These are phyloP conservation scores for Heliconius charithonia DNA, from an alignment of 2,888 invertebrate species.

Conservation along the genomic window DNA sequence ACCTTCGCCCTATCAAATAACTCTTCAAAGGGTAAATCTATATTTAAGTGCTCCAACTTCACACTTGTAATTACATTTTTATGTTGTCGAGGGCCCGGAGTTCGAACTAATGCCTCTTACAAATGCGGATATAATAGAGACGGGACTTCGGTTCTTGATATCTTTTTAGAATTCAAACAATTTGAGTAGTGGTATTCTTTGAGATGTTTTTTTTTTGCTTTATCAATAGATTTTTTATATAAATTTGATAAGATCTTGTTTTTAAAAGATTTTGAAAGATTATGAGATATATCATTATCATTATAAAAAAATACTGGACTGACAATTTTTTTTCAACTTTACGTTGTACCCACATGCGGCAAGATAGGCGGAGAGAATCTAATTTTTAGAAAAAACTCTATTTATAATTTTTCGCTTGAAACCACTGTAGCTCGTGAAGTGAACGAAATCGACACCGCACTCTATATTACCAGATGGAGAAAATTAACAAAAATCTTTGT, in stretches of 20 bases:
- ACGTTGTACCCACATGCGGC: too few species aligned
- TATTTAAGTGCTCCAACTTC: constrained; percentile 78
- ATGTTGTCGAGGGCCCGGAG: constrained; percentile 65
- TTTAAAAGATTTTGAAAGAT: background rate
- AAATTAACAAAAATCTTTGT: too few species aligned
- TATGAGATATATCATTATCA: too few species aligned
- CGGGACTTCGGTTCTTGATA: constrained; percentile 42
- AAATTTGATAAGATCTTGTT: background rate
- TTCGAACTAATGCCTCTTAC: constrained; percentile 69
- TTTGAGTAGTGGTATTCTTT: background rate
- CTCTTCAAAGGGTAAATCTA: constrained; percentile 81
- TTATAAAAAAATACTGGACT: too few species aligned
- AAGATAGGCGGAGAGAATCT: too few species aligned
- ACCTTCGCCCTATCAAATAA: constrained; percentile 74
- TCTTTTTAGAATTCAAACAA: constrained; percentile 42
- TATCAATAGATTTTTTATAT: background rate
- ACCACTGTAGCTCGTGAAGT: too few species aligned
- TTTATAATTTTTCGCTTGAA: too few species aligned
- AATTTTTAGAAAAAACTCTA: too few species aligned
- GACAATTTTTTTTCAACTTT: too few species aligned
- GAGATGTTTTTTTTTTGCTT: background rate
- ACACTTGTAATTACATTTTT: constrained; percentile 80
- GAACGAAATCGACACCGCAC: too few species aligned
- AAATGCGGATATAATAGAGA: constrained; percentile 77
- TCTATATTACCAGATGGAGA: too few species aligned